Percentiles rank a stretch among this genome's conserved stretches.
These are phyloP conservation scores for Diploscapter pachys DNA, from an alignment of 1,140 invertebrate species.

Conservation along the genomic window DNA sequence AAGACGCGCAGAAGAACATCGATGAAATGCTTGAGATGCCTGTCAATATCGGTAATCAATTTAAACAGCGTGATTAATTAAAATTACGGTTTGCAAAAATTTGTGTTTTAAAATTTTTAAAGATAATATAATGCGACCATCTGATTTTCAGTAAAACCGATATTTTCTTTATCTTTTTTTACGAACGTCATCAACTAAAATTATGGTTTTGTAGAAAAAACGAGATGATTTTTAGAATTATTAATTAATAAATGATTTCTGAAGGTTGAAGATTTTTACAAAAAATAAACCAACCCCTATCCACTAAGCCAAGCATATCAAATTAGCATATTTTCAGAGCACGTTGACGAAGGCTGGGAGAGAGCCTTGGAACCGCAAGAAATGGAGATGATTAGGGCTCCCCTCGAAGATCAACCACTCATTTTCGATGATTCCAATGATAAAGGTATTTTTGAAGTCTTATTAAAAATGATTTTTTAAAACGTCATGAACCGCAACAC, in stretches of 20 bases:
- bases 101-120: too few species aligned
- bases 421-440: conserved; percentile 3
- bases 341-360: conserved; percentile 32
- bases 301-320: background rate
- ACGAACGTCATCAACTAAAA: background rate
- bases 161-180: conserved; percentile 3
- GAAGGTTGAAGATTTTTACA: background rate
- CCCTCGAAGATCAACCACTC: conserved; percentile 20
- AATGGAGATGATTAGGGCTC: conserved; percentile 25
- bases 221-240: too few species aligned
- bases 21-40: conserved; percentile 28
- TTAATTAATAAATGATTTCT: too few species aligned
- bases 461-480: too few species aligned
- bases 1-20: conserved; percentile 38
- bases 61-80: too few species aligned
- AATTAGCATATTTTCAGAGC: conserved; percentile 6
- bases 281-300: background rate
- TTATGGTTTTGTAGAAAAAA: background rate
- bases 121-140: too few species aligned
- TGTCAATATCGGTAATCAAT: conserved; percentile 17
- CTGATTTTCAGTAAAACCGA: background rate
- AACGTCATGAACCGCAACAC: too few species aligned
- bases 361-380: conserved; percentile 24
- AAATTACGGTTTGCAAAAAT: too few species aligned
- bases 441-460: conserved; percentile 1